phyloP scores from a whole-genome alignment of 1,140 invertebrate species.

The Saccostrea echinata region DNA sequence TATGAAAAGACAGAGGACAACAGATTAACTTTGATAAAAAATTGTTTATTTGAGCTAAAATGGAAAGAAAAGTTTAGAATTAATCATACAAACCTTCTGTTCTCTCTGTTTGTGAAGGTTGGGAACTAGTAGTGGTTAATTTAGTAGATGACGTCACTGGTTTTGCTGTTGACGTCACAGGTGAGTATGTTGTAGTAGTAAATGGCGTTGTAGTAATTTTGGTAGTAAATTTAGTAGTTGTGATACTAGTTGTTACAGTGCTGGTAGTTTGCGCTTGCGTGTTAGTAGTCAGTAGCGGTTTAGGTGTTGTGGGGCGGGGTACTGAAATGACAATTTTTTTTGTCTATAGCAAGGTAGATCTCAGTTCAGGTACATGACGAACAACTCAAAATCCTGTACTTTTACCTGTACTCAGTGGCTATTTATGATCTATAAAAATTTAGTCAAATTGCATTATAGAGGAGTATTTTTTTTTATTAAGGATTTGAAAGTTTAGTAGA shows the following conservation, averaged over 20 bases:
- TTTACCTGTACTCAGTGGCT: too few relatives aligned
- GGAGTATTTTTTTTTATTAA: too few relatives aligned
- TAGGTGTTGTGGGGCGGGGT: not conserved
- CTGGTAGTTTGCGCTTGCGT: not conserved
- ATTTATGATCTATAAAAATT: too few relatives aligned
- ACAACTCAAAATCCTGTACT: too few relatives aligned
- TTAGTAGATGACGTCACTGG: constrained; percentile 12
- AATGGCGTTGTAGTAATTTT: not conserved
- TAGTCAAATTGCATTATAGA: too few relatives aligned
- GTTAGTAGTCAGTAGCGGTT: constrained; percentile 9
- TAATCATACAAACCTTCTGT: not conserved
- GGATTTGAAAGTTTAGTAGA: too few relatives aligned
- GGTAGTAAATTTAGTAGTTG: not conserved
- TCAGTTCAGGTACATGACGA: too few relatives aligned
- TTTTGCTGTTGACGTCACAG: constrained; percentile 3
- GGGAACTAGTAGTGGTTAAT: not conserved
- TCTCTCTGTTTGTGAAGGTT: not conserved
- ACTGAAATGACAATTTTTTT: not conserved
- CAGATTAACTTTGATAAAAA: too few relatives aligned
- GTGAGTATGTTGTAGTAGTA: constrained; percentile 2
- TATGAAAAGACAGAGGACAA: too few relatives aligned
- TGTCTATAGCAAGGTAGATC: too few relatives aligned
- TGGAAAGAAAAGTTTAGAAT: too few relatives aligned
- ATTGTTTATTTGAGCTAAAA: too few relatives aligned
- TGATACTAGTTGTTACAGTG: not conserved